phyloP scores from a whole-genome alignment of 2,888 invertebrate species.

The Agonopterix subpropinquella region DNA sequence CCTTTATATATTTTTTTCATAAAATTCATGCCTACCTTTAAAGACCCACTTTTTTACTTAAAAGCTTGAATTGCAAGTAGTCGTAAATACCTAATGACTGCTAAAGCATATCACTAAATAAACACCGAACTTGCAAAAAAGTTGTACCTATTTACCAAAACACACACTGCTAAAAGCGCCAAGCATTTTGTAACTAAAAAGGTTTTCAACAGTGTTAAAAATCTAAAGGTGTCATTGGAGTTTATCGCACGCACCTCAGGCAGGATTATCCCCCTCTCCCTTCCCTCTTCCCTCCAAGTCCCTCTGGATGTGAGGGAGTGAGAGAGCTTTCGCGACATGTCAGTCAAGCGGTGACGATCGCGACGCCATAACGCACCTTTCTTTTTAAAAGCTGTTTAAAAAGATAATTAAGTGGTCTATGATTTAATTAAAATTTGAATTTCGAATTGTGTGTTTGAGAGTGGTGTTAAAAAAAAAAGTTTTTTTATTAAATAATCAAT shows the following conservation, averaged over 20 bases:
- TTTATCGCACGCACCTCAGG: slow-evolving; percentile 6
- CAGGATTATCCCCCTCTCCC: slow-evolving; percentile 35
- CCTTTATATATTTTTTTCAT: too few species aligned
- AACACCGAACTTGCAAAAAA: too few species aligned
- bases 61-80: too few species aligned
- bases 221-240: neutral
- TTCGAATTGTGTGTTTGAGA: slow-evolving; percentile 5
- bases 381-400: neutral
- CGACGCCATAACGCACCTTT: slow-evolving; percentile 33
- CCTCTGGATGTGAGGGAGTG: slow-evolving; percentile 45
- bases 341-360: slow-evolving; percentile 49
- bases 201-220: neutral
- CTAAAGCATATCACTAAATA: too few species aligned
- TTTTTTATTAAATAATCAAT: neutral
- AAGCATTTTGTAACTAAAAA: neutral
- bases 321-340: slow-evolving; percentile 27
- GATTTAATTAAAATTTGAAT: slow-evolving; percentile 5
- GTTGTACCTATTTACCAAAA: too few species aligned
- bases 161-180: too few species aligned
- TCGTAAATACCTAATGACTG: too few species aligned
- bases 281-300: slow-evolving; percentile 30
- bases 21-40: too few species aligned
- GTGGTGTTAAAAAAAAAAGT: slow-evolving; percentile 10
- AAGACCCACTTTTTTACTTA: too few species aligned
- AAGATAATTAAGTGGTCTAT: neutral